These are phyloP conservation scores for Lanistes nyassanus DNA, from an alignment of 1,140 invertebrate species.

Conservation along the genomic window DNA sequence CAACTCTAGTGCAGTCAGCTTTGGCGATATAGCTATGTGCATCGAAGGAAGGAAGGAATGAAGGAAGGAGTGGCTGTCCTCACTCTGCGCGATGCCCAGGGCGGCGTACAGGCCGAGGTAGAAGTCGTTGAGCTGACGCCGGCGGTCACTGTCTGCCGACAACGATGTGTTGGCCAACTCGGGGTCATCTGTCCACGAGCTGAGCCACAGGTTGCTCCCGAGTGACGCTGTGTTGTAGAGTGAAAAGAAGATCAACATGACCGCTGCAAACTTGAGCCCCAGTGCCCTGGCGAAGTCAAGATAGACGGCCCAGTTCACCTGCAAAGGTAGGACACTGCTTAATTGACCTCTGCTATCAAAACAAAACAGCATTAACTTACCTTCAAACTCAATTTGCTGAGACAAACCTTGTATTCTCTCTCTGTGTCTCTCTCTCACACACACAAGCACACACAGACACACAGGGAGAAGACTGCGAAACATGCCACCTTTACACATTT, in stretches of 20 bases:
- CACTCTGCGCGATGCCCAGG: constrained; percentile 51
- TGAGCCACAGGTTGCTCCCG: constrained; percentile 56
- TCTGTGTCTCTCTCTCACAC: too few species aligned
- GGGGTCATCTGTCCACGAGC: constrained; percentile 60
- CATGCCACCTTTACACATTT: too few species aligned
- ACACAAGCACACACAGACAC: not conserved
- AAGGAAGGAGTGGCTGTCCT: constrained; percentile 47
- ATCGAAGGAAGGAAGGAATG: not conserved
- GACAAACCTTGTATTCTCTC: too few species aligned
- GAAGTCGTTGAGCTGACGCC: constrained; percentile 43
- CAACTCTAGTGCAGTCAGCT: not conserved
- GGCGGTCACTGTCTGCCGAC: constrained; percentile 37
- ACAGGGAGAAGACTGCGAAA: too few species aligned
- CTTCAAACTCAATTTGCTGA: too few species aligned
- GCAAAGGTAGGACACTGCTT: constrained; percentile 39
- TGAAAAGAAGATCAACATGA: constrained; percentile 70
- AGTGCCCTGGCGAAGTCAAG: constrained; percentile 89
- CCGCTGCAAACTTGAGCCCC: constrained; percentile 76
- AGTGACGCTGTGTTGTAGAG: constrained; percentile 43
- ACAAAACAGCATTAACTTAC: too few species aligned
- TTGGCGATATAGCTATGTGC: too few species aligned
- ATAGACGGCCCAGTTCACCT: constrained; percentile 89
- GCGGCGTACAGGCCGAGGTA: constrained; percentile 60
- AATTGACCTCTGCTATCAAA: too few species aligned
- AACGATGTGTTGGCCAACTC: constrained; percentile 30